These are phyloP conservation scores for Percopsis transmontana DNA, from an alignment of 2,113 vertebrate genomes.

Conservation along the genomic window DNA sequence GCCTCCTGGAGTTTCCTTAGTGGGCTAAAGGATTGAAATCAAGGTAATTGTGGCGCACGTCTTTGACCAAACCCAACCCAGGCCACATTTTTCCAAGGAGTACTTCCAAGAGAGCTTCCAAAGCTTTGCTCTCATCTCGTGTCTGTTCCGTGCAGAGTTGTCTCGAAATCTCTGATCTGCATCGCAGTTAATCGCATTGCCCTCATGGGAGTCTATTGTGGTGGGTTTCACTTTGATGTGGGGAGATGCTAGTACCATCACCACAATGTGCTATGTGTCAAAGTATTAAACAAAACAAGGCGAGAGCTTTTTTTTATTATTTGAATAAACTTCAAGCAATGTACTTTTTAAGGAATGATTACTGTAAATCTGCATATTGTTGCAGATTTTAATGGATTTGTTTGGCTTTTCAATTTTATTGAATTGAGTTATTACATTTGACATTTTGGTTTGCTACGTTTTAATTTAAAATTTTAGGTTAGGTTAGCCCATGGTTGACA, in stretches of 20 bases:
- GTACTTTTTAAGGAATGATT: no score
- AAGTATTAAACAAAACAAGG: no score
- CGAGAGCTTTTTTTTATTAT: no score
- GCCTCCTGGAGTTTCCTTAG: conserved; percentile 28
- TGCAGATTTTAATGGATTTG: no score
- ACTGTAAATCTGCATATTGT: no score
- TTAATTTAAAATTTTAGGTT: no score
- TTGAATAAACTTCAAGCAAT: no score
- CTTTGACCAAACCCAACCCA: conserved; percentile 34
- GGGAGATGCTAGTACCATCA: conserved; percentile 54
- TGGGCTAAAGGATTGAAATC: conserved; percentile 39
- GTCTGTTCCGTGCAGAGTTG: conserved; percentile 47
- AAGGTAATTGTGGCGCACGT: conserved; percentile 32
- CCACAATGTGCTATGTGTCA: conserved; percentile 59
- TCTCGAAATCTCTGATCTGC: conserved; percentile 69
- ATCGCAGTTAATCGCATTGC: conserved; percentile 69
- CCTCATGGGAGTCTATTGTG: conserved; percentile 62
- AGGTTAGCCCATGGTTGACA: no score
- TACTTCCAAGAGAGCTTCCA: conserved; percentile 41
- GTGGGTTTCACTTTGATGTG: conserved; percentile 68
- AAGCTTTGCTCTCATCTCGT: conserved; percentile 30
- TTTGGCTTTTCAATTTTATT: no score
- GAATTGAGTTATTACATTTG: no score
- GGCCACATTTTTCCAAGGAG: conserved; percentile 13
- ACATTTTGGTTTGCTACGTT: no score